Base-by-base conservation (phyloP, 2,797 vertebrate species). In the Lutra lutra region DNA sequence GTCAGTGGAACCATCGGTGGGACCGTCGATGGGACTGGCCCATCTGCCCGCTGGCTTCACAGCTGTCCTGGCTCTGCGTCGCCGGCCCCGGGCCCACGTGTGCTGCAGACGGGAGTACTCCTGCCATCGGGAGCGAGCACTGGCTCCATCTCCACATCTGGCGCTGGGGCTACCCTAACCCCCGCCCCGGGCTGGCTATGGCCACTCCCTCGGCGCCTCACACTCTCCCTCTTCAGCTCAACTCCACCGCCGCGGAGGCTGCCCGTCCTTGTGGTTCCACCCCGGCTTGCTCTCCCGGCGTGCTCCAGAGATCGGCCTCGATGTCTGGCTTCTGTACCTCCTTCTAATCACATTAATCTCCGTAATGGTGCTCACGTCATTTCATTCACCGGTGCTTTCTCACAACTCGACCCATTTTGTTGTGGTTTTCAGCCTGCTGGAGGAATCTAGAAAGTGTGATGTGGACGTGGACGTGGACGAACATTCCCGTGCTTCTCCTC, bases 201-300 rank as follows among this genome's bases (percentile, higher is more conserved):
- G 5, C 7, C 9, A 29, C 20, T 25, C 60, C 51, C 43, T 48
- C 9, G 2, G 54, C 29, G 51, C n/a, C 54, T 40, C 27, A 23
- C 64, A 58, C 43, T 21, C 35, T 35, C 51, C 64, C 58, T 54
- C 82, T 7, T 4, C 3, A 9, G 32, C 77, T 56, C 11, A 27
- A 32, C 7, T 38, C 66, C 77, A 96, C 89, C 88, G 96, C 97
- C 96, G 86, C 27, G 75, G 89, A 97, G 98, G 97, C 97, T 97
- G 97, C 91, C 86, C 78, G 92, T 78, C 94, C 97, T 89, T 92
- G 83, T 93, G 87, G 96, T 89, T 90, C 97, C 93, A 68, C 89
- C 88, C 62, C 96, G 84, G 94, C 72, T 94, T 92, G 94, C 95
- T 97, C 97, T 97, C 97, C 97, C 72, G 77, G 72, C 54, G 46